Conservation (phyloP, 1,140 invertebrate species). For the Contarinia nasturtii region DNA sequence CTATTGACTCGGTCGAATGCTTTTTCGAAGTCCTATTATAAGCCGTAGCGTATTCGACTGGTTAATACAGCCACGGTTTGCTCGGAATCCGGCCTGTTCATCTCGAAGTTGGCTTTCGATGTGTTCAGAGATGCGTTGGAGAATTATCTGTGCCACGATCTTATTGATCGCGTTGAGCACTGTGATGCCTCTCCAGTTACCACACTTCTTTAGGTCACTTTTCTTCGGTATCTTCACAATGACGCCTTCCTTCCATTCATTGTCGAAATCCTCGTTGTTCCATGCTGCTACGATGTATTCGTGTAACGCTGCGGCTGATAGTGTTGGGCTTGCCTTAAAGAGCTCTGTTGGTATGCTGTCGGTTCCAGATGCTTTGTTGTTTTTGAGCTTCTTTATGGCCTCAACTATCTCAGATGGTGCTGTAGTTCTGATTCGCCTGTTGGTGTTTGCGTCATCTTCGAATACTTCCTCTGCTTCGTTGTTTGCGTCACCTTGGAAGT, state of each 20-base stretch:
- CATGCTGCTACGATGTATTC: constrained; percentile 7
- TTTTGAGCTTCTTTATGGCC: constrained; percentile 12
- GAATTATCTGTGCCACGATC: constrained; percentile 5
- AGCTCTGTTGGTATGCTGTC: constrained; percentile 15
- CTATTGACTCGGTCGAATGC: background rate
- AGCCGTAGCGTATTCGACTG: background rate
- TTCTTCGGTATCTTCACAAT: constrained; percentile 10
- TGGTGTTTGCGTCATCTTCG: background rate
- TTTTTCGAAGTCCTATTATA: background rate
- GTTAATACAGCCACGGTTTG: background rate
- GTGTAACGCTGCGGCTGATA: constrained; percentile 4
- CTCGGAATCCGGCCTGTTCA: background rate
- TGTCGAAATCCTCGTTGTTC: constrained; percentile 6
- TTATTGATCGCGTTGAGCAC: constrained; percentile 8
- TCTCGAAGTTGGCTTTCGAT: background rate
- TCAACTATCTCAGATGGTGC: constrained; percentile 7
- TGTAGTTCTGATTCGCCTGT: background rate
- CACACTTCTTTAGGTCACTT: constrained; percentile 6
- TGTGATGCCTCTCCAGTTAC: constrained; percentile 6
- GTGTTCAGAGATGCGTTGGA: constrained; percentile 3
- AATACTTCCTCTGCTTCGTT: too few relatives aligned
- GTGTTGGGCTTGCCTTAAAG: constrained; percentile 9
- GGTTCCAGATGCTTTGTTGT: constrained; percentile 12
- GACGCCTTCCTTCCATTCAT: constrained; percentile 7
- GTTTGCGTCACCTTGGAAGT: background rate